Evolutionary conservation across 2,113 vertebrate genomes (phyloP), one percentile per base, ranked within the genome.

Genomic region (Macquaria australasica): DNA sequence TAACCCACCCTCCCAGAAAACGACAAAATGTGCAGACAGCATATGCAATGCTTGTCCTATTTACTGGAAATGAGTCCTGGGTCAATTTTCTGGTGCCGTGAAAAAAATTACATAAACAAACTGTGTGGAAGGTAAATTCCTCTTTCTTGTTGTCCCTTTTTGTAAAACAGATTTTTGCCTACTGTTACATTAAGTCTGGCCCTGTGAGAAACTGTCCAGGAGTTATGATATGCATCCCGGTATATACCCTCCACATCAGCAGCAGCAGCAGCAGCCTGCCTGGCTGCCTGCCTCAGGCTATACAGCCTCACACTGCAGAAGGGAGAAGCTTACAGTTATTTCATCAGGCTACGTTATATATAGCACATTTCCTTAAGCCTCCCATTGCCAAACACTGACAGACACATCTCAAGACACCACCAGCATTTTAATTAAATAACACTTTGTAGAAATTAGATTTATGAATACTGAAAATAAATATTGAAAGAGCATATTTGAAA

Each of bases 41-140:
- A 89, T 93, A 91, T 91, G 92, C 86, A 87, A 89, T 53, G 73
- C 86, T 89, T 93, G 94, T 93, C 92, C 93, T 93, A 94, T 94
- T 94, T 95, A 91, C 86, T 83, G 68, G 56, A 87, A 89, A 88
- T 39, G 67, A 89, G 91, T 90, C 71, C 83, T 87, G 87, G 92
- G 91, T 94, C 90, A 88, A 88, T 91, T 82, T 92, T 88, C 48
- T 73, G 82, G 76, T 83, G 79, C 72, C 1, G 12, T 70, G 73
- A 71, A 63, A 74, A 71, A 74, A 20, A 77, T 73, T 69, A 77
- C 79, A 53, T 78, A 84, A 89, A 88, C 53, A 78, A 83, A 78
- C 60, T 67, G 25, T 39, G 69, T 21, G 51, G 60, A 83, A 60
- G 58, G 81, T 72, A 66, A 56, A 63, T 77, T 90, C 20, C 50